Base-by-base conservation (phyloP, 2,888 invertebrate genomes). In the Eristalinus aeneus region DNA sequence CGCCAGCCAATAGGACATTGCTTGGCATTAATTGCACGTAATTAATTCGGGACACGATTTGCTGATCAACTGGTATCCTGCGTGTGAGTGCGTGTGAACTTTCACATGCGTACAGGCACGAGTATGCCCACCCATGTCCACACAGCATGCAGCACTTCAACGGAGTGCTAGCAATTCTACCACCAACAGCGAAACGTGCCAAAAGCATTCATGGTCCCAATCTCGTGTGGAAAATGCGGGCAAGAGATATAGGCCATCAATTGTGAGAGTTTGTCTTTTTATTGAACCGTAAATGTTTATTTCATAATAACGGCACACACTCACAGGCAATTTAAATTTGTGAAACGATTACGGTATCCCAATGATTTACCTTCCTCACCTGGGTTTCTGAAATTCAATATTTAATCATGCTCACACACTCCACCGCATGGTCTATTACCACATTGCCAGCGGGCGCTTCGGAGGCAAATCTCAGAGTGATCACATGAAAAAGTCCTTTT, bases 31-130 rank as follows among this genome's bases (percentile, higher is more conserved):
- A 71, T 77, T 77, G 77, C 56, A 58, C 58, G 77, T 71, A 77
- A 71, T 77, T 77, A 77, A 77, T 77, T 77, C 77, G 46, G 63
- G n/a, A 61, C 77, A 77, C 77, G 77, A 58, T 77, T 64, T 58
- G 64, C 64, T 77, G 63, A 77, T 71, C 69, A 63, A 6, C 68
- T 34, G 34, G 60, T 63, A 61, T 68, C 63, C 61, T 53, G 20
- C 5, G 23, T 61, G 31, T 61, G 61, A 36, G 22, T 71, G 39
- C 23, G 20, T 23, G 53, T 27, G 10, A 31, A 10, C 32, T 11
- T 53, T 31, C 10, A 20, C 11, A 32, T 12, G n/a, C 64, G 32
- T 12, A 12, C 34, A 12, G n/a, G 36, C 31, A 46, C 23, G 34
- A 20, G 10, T 16, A 4, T 27, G 23, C 12, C 1, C 8, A 16